Evolutionary conservation across 2,888 invertebrate genomes (phyloP), one percentile per base, ranked within the genome.

Genomic region (Tiliacea aurago): DNA sequence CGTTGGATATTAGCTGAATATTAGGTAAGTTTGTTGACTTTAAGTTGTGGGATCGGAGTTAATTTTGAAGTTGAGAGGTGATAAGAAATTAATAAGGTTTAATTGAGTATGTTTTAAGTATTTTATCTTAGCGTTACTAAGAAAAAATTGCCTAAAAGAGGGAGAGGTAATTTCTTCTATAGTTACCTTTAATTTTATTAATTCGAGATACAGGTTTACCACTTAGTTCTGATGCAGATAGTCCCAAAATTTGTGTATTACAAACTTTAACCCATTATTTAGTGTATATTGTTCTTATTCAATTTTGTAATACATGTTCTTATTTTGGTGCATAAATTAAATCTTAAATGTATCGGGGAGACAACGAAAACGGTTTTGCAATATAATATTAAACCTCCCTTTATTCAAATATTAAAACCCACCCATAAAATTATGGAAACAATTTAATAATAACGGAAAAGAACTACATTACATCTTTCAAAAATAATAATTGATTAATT

Each of bases 11-110:
- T n/a, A 47, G 53, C 65, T 33, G 37, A 79, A 79, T 70, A 82
- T 79, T 73, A 82, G 70, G 81, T 82, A 62, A 82, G 82, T 81
- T 49, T 20, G 6, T 23, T 55, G 9, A 41, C 9, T 67, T 49
- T 49, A 62, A 55, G 4, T 65, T 61, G 1, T 4, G 37, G 37
- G 6, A 37, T 41, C 9, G 2, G 5, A 23, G 7, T 28, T 20
- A 37, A 37, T 5, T 37, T 37, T 37, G 37, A 6, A 37, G 37
- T 37, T 37, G 0, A 37, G 37, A 37, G 37, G 37, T 37, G 37
- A 23, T 45, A 55, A 5, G 0, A 0, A 28, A 41, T n/a, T 10
- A 20, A 18, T 62, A 13, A n/a, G 10, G 2, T 20, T 0, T 28
- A 11, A 1, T 56, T n/a, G 9, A 2, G 10, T 43, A 23, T 2